Evolutionary conservation across 2,113 vertebrate species (phyloP).

Genomic region (Sinocyclocheilus anophthalmus): DNA sequence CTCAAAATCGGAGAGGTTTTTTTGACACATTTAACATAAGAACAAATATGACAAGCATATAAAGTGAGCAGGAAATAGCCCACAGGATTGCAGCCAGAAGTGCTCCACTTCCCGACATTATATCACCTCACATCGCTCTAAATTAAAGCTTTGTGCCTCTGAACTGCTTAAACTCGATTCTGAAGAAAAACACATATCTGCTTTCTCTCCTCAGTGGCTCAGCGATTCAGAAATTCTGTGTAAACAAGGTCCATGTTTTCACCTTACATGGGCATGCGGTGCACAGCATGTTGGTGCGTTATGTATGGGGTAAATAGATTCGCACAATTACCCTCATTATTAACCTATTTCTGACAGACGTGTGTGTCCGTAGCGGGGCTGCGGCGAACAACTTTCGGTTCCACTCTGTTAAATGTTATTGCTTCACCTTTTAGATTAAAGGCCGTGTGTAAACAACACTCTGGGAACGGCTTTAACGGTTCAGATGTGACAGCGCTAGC

Average conservation of each 20-base stretch:
- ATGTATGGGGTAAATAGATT: slow-evolving; percentile 61
- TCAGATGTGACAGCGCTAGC: slow-evolving; percentile 22
- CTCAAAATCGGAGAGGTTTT: neutral
- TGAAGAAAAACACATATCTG: slow-evolving; percentile 64
- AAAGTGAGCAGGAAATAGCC: neutral
- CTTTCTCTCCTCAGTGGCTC: slow-evolving; percentile 67
- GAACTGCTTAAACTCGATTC: slow-evolving; percentile 26
- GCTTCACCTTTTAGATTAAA: slow-evolving; percentile 54
- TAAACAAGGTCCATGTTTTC: slow-evolving; percentile 76
- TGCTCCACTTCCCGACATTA: neutral
- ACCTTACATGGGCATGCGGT: slow-evolving; percentile 77
- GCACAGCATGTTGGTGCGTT: slow-evolving; percentile 58
- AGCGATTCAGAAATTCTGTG: slow-evolving; percentile 74
- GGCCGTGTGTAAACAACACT: slow-evolving; percentile 54
- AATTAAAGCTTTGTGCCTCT: slow-evolving; percentile 29
- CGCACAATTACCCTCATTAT: slow-evolving; percentile 72
- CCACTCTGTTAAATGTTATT: slow-evolving; percentile 40
- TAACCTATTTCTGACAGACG: slow-evolving; percentile 61
- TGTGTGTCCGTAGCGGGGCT: slow-evolving; percentile 12
- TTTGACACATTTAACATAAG: neutral
- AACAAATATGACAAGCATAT: neutral
- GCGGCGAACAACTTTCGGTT: slow-evolving; percentile 21
- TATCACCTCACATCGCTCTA: slow-evolving; percentile 1
- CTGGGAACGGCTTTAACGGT: slow-evolving; percentile 43
- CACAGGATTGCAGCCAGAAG: neutral